These are phyloP conservation scores for Sylvia atricapilla DNA, from an alignment of 2,113 vertebrate genomes.

Conservation along the genomic window DNA sequence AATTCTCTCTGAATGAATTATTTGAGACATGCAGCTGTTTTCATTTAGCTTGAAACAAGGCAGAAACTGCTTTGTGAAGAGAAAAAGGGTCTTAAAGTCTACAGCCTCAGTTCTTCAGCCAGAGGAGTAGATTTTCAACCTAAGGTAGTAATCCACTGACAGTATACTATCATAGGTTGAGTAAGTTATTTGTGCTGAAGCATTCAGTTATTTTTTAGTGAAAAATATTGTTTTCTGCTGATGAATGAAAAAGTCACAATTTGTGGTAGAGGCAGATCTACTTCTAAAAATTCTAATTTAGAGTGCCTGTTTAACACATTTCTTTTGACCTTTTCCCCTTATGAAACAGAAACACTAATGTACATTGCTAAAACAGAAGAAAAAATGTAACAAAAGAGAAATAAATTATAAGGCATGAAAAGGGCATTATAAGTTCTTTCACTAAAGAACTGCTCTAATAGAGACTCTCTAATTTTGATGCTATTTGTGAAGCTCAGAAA, in stretches of 20 bases:
- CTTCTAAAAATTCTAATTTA: not conserved
- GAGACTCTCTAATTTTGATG: not conserved
- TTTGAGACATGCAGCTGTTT: constrained; percentile 19
- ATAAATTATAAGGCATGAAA: not conserved
- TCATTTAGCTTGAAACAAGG: not conserved
- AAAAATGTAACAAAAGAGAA: not conserved
- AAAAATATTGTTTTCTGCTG: not conserved
- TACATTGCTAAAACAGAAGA: not conserved
- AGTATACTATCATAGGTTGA: too few species aligned
- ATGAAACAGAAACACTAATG: not conserved
- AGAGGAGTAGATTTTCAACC: not conserved
- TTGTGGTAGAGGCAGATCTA: not conserved
- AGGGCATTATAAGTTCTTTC: not conserved
- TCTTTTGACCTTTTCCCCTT: not conserved
- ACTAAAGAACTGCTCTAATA: not conserved
- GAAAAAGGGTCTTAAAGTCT: not conserved
- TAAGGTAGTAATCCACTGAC: not conserved
- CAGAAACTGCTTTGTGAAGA: not conserved
- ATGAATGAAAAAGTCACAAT: not conserved
- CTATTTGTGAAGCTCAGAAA: not conserved
- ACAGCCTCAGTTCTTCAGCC: not conserved
- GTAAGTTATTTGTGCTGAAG: not conserved
- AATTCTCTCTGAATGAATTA: not conserved
- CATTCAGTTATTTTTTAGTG: not conserved
- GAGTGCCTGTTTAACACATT: not conserved